Base-by-base conservation (phyloP, 2,113 vertebrate species). In the Sitta europaea region DNA sequence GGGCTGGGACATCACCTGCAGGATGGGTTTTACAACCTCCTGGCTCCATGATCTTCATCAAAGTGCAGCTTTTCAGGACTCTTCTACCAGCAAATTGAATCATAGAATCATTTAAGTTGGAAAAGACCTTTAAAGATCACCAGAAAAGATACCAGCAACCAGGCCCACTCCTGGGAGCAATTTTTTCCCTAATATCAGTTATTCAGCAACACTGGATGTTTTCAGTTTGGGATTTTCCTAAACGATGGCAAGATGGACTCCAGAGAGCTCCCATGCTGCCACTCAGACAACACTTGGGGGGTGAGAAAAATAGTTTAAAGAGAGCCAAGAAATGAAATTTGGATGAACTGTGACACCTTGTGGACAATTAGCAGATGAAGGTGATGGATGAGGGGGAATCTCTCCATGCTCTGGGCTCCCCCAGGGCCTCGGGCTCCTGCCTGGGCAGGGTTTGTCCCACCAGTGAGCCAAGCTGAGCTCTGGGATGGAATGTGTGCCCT, bases 261-360 rank as follows among this genome's bases (percentile, higher is more conserved):
- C 1, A 6, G 58, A 90, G 33, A 72, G 29, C 14, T 22, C 58
- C 18, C 2, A 1, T 43, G 51, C 48, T 25, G 3, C n/a, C 12
- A 3, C n/a, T 58, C 51, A 45, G 36, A 17, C 25, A 77, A 14
- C 65, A 62, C 38, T 9, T 14, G 10, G 12, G 11, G 47, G 28
- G 10, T 50, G 66, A 74, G 36, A 79, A 88, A 81, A 63, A 27
- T 2, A 11, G 7, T 18, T 55, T 3, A 18, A 35, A 36, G 38
- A 53, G 71, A 48, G 36, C n/a, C 57, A 75, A 81, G 55, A 90
- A 42, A 40, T 18, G 31, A 72, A 88, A 53, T 24, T 50, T 55
- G 77, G 86, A 94, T 84, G 92, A 82, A 95, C 62, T 92, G 91
- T 96, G 96, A 97, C 96, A 95, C 91, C 96, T 97, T 90, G 94